Conservation (phyloP, 2,888 invertebrate genomes). For the Acrocyrtus sp. region DNA sequence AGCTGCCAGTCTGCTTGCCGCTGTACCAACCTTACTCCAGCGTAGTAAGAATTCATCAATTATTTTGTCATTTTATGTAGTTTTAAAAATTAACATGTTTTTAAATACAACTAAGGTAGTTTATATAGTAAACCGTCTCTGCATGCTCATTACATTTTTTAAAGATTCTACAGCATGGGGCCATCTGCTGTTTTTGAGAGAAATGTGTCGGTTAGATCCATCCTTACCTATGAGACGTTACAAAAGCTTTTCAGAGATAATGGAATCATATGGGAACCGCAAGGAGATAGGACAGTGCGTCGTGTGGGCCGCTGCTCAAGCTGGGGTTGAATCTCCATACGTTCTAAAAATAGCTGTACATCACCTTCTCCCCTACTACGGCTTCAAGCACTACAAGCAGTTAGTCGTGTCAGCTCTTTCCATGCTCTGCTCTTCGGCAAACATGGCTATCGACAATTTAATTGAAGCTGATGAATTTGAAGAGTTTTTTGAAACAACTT, state of each 20-base stretch:
- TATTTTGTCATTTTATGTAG: too few species aligned
- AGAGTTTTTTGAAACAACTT: constrained; percentile 62
- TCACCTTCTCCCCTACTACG: constrained; percentile 61
- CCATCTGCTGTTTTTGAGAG: constrained; percentile 60
- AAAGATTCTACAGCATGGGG: constrained; percentile 62
- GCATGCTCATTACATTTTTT: too few species aligned
- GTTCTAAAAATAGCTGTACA: constrained; percentile 62
- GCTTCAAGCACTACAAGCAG: constrained; percentile 62
- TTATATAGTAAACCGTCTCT: too few species aligned
- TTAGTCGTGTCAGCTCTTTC: constrained; percentile 52
- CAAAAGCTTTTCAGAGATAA: constrained; percentile 58
- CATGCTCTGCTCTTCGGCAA: constrained; percentile 38
- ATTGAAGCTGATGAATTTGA: constrained; percentile 62
- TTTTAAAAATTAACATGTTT: background rate
- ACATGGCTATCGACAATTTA: constrained; percentile 60
- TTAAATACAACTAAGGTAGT: too few species aligned
- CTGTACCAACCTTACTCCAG: constrained; percentile 58
- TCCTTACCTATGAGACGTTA: constrained; percentile 54
- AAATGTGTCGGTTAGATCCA: constrained; percentile 60
- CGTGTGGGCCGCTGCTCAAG: constrained; percentile 62
- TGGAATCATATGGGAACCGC: constrained; percentile 61
- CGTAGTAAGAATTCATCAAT: constrained; percentile 59
- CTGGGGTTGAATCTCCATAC: constrained; percentile 57
- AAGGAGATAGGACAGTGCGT: constrained; percentile 61
- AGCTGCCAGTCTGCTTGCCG: constrained; percentile 56